A percentile compares a stretch with the other conserved stretches of the same genome.
Evolutionary conservation across 2,797 vertebrate genomes (phyloP).

Genomic region (Urocyon cinereoargenteus): DNA sequence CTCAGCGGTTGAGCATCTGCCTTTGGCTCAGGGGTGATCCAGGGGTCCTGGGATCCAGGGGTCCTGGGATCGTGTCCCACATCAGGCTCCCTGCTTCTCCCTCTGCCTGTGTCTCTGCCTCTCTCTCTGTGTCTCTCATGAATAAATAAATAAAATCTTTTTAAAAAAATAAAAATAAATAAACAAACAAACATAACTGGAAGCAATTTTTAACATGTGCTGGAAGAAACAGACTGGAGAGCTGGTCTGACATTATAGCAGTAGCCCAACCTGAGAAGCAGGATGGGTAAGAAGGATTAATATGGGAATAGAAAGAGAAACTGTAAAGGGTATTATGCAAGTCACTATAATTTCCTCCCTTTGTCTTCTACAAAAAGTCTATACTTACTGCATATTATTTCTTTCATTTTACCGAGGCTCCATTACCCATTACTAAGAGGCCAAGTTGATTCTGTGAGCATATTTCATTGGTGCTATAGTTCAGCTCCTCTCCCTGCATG

Average conservation of each 20-base stretch:
- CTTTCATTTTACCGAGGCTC: background rate
- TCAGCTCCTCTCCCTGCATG: constrained; percentile 1
- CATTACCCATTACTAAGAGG: background rate
- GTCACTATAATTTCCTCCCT: background rate
- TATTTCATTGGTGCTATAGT: rapidly evolving
- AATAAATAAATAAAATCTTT: no score
- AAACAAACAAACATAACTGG: background rate
- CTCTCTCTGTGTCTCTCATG: no score
- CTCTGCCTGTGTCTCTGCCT: no score
- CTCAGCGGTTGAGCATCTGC: no score
- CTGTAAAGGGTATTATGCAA: background rate
- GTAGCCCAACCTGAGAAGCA: background rate
- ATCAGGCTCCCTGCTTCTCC: no score
- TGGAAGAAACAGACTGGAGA: background rate
- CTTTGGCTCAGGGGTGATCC: no score
- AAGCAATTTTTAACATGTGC: background rate
- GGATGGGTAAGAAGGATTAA: background rate
- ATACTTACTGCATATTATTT: background rate
- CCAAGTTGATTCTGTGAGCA: background rate
- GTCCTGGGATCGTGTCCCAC: no score
- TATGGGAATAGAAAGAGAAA: background rate
- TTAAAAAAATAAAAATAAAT: no score
- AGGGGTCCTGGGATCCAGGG: no score
- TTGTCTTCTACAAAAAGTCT: background rate
- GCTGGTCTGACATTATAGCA: background rate